Conservation (phyloP, 2,888 invertebrate species). For the Protophormia terraenovae region DNA sequence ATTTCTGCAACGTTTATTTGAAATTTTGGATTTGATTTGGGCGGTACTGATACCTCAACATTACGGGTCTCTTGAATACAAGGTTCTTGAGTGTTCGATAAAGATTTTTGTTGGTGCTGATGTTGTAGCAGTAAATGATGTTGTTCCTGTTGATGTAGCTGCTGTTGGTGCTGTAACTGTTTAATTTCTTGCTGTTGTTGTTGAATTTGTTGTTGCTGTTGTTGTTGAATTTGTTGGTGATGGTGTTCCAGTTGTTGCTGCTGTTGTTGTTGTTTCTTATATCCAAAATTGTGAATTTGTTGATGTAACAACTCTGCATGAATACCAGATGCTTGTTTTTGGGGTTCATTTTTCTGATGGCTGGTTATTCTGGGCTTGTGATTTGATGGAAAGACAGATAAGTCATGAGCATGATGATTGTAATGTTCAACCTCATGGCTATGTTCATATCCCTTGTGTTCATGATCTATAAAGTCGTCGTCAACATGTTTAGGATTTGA, state of each 20-base stretch:
- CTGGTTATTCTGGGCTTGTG: constrained; percentile 67
- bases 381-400: constrained; percentile 70
- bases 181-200: constrained; percentile 27
- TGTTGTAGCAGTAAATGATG: constrained; percentile 11
- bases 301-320: constrained; percentile 68
- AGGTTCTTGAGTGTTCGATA: constrained; percentile 28
- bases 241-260: constrained; percentile 24
- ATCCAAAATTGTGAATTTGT: constrained; percentile 72
- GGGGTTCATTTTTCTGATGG: constrained; percentile 38
- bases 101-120: constrained; percentile 31
- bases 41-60: constrained; percentile 26
- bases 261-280: constrained; percentile 63
- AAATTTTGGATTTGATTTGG: constrained; percentile 54
- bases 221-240: constrained; percentile 44
- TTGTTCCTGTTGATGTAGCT: constrained; percentile 23
- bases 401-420: constrained; percentile 69
- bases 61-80: constrained; percentile 57
- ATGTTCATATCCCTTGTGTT: constrained; percentile 68
- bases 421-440: constrained; percentile 66
- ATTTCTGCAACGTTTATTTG: constrained; percentile 71
- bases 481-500: constrained; percentile 63
- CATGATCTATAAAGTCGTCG: constrained; percentile 63
- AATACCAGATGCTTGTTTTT: constrained; percentile 37
- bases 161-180: constrained; percentile 44
- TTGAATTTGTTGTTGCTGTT: constrained; percentile 40